These are phyloP conservation scores for Helicoverpa assulta DNA, from an alignment of 2,888 invertebrate genomes.

Conservation along the genomic window DNA sequence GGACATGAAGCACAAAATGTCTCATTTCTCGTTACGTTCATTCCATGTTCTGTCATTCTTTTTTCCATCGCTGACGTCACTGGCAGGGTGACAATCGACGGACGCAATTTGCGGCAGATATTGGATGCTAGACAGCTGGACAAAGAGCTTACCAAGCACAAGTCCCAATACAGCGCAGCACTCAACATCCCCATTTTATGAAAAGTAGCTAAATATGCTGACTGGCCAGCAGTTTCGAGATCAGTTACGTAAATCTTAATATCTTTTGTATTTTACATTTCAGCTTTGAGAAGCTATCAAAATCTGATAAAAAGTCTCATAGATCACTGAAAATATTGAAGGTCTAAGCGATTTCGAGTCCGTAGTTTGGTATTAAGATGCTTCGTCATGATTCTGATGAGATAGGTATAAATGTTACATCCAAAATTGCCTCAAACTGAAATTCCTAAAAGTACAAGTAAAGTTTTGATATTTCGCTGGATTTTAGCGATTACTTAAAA, in stretches of 20 bases:
- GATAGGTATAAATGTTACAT: too few species aligned
- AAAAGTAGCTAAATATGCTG: conserved; percentile 8
- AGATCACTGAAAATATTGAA: too few species aligned
- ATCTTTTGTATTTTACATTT: background rate
- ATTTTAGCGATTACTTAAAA: background rate
- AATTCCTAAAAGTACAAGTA: too few species aligned
- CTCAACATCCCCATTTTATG: conserved; percentile 24
- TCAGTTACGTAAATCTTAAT: background rate
- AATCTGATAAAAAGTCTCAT: too few species aligned
- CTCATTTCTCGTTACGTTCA: conserved; percentile 12
- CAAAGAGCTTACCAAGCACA: conserved; percentile 44
- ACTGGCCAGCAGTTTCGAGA: conserved; percentile 1
- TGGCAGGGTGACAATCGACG: conserved; percentile 11
- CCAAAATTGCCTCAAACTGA: too few species aligned
- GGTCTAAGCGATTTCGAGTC: too few species aligned
- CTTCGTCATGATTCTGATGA: too few species aligned
- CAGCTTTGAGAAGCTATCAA: too few species aligned
- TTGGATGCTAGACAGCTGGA: conserved; percentile 39
- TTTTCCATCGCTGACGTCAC: conserved; percentile 25
- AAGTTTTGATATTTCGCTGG: background rate
- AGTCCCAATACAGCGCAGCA: conserved; percentile 34
- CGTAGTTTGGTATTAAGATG: too few species aligned
- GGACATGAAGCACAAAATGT: background rate
- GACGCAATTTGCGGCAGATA: conserved; percentile 42
- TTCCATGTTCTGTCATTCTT: conserved; percentile 12